Conservation (phyloP, 2,797 vertebrate genomes). For the Molossus molossus region DNA sequence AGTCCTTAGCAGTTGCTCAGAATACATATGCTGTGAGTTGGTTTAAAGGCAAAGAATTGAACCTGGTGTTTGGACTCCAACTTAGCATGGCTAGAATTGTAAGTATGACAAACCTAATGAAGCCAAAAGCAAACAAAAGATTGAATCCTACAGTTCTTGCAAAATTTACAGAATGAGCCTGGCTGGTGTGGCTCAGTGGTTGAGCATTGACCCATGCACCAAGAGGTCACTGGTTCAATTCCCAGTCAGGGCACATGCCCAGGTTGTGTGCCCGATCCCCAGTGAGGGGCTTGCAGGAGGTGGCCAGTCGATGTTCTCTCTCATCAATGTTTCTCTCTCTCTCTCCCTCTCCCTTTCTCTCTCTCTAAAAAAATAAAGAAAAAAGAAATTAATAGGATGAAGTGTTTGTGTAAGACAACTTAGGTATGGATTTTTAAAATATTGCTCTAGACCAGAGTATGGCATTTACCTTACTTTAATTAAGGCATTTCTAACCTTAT, state of each 20-base stretch:
- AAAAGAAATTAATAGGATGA: neutral
- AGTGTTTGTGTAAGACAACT: neutral
- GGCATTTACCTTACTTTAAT: neutral
- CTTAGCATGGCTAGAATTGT: slow-evolving; percentile 99
- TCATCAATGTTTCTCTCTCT: no score
- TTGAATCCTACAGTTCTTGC: neutral
- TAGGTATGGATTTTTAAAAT: neutral
- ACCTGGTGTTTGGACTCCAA: slow-evolving; percentile 98
- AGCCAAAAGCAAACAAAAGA: neutral
- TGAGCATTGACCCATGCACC: no score
- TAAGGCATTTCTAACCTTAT: neutral
- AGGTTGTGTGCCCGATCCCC: no score
- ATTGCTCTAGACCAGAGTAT: neutral
- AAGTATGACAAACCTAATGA: slow-evolving; percentile 81
- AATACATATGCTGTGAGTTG: slow-evolving; percentile 99
- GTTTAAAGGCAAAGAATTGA: slow-evolving; percentile 99
- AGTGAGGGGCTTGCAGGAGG: no score
- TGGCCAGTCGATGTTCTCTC: no score
- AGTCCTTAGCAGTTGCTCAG: slow-evolving; percentile 98
- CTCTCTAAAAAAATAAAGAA: no score
- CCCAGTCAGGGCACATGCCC: no score
- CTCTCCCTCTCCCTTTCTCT: no score
- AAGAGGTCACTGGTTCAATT: no score
- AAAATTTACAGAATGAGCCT: neutral
- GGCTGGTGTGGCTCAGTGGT: no score